Evolutionary conservation across 2,888 invertebrate genomes (phyloP), one percentile per base, ranked within the genome.

Genomic region (Nyleta sp.): DNA sequence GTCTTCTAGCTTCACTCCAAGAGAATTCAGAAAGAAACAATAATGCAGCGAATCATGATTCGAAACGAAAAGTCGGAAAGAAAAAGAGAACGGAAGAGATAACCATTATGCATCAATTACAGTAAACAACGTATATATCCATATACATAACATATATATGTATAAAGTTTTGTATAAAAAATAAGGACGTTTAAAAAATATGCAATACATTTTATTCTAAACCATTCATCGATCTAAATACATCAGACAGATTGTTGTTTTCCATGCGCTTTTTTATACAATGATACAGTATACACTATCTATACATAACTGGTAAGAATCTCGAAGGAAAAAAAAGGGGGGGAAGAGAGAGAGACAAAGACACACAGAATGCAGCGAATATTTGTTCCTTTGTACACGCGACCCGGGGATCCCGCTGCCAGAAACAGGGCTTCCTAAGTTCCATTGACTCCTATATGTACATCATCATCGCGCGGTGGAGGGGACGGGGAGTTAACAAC

Each of bases 151-250:
- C 46, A 53, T 62, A 62, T 50, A 38, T 38, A 60, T 62, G 55
- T 76, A 76, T 76, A 70, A 76, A 65, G 70, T 70, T 76, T 76
- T 70, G 70, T 76, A 76, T 76, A 70, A 76, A 76, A 76, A 76
- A 64, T 76, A 70, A 76, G 75, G 75, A 70, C 70, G 70, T 75
- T 68, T 55, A 75, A 62, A 74, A 75, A 75, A 70, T 75, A 70
- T 75, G 75, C 62, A 75, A 44, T 75, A 75, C 62, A 70, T 70
- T 76, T 76, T 76, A 76, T 76, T 76, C 71, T 76, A 76, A 59
- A 53, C 57, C 65, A 76, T 65, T 59, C 28, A 71, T 76, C 65
- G 38, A 59, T 76, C 60, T 59, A 76, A 71, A 76, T 72, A 78
- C 68, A 67, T 75, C 55, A 70, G 70, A 74, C 46, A 67, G 31